These are phyloP conservation scores for Marcusenius ussheri DNA, from an alignment of 2,113 vertebrate genomes.

Conservation along the genomic window DNA sequence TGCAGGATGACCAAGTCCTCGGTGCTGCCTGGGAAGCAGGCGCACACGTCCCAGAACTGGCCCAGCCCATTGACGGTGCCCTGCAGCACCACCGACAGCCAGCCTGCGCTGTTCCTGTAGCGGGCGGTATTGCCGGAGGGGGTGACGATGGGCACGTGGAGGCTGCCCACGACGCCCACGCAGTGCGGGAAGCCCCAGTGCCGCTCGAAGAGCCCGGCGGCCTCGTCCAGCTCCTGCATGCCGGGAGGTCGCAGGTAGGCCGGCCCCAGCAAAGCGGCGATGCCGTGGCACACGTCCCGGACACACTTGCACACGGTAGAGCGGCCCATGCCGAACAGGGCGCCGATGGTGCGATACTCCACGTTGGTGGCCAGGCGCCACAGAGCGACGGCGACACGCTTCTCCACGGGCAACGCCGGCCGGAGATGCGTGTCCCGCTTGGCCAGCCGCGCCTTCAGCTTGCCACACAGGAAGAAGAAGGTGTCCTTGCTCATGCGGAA, in stretches of 20 bases:
- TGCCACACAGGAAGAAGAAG: slow-evolving; percentile 54
- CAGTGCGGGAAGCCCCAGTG: slow-evolving; percentile 63
- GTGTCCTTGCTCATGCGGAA: slow-evolving; percentile 62
- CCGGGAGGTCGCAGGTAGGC: slow-evolving; percentile 54
- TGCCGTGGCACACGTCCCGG: slow-evolving; percentile 49
- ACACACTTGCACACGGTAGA: slow-evolving; percentile 54
- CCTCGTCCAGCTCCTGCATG: slow-evolving; percentile 52
- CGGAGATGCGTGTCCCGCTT: slow-evolving; percentile 40
- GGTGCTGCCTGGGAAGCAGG: slow-evolving; percentile 54
- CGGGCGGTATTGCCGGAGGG: slow-evolving; percentile 41
- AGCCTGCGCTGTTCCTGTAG: slow-evolving; percentile 52
- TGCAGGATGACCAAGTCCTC: slow-evolving; percentile 52
- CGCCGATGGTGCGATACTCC: slow-evolving; percentile 53
- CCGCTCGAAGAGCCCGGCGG: slow-evolving; percentile 47
- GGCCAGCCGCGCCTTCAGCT: slow-evolving; percentile 49
- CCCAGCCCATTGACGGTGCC: slow-evolving; percentile 56
- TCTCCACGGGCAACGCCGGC: slow-evolving; percentile 50
- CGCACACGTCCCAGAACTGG: slow-evolving; percentile 59
- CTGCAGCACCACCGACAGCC: slow-evolving; percentile 58
- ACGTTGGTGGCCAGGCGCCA: slow-evolving; percentile 58
- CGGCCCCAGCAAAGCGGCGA: slow-evolving; percentile 52
- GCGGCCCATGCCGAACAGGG: slow-evolving; percentile 47
- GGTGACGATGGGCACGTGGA: slow-evolving; percentile 51
- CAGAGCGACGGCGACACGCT: slow-evolving; percentile 56
- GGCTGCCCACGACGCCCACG: slow-evolving; percentile 52